A percentile compares a stretch with the other conserved stretches of the same genome.
Evolutionary conservation across 2,113 vertebrate species (phyloP).

Genomic region (Terrapene triunguis): DNA sequence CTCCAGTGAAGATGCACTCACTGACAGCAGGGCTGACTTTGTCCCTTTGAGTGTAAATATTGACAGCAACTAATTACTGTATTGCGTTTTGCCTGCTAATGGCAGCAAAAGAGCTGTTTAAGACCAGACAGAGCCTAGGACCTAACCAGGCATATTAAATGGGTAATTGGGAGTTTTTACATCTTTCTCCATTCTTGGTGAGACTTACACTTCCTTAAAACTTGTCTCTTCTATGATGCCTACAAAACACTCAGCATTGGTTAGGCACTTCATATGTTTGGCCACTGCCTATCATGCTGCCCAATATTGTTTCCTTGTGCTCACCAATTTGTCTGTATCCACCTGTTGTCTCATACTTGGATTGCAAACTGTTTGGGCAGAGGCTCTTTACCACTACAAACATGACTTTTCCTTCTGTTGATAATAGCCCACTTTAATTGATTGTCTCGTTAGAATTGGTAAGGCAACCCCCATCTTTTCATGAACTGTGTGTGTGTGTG

Average conservation of each 20-base stretch:
- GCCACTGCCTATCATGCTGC: not conserved
- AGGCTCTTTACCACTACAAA: too few relatives aligned
- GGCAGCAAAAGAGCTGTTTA: not conserved
- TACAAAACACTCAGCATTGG: not conserved
- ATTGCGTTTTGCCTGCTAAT: not conserved
- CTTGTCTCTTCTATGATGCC: not conserved
- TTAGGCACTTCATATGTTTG: not conserved
- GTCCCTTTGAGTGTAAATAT: not conserved
- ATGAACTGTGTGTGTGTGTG: too few relatives aligned
- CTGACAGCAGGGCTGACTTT: not conserved
- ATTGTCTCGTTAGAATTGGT: too few relatives aligned
- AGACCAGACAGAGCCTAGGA: not conserved
- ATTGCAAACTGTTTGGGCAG: not conserved
- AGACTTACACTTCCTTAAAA: rapidly evolving
- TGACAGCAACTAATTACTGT: not conserved
- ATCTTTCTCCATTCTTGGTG: not conserved
- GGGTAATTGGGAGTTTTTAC: not conserved
- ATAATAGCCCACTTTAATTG: too few relatives aligned
- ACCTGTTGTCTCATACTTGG: not conserved
- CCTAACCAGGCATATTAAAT: not conserved
- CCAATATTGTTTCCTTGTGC: not conserved
- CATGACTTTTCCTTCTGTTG: too few relatives aligned
- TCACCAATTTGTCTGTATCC: not conserved
- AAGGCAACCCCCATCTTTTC: too few relatives aligned
- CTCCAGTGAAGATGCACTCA: not conserved